Percentiles rank a stretch among this genome's conserved stretches.
phyloP scores from a whole-genome alignment of 2,113 vertebrate genomes.

The Meleagris gallopavo region DNA sequence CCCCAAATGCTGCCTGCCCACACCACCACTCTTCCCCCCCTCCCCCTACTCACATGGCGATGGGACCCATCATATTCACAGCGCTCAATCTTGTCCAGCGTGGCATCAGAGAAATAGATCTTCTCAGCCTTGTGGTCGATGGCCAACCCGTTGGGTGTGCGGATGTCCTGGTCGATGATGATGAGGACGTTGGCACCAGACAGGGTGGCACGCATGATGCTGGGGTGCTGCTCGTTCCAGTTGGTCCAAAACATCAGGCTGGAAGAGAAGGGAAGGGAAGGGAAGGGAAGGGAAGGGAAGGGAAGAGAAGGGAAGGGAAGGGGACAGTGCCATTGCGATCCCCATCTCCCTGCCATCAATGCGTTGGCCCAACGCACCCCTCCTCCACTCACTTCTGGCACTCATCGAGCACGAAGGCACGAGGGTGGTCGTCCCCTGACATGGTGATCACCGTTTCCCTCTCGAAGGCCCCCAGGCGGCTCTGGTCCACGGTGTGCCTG shows the following conservation, averaged over 20 bases:
- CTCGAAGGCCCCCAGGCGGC: constrained; percentile 87
- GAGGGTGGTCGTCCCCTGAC: constrained; percentile 95
- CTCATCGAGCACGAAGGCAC: constrained; percentile 95
- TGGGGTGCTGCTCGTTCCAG: constrained; percentile 96
- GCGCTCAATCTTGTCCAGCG: constrained; percentile 95
- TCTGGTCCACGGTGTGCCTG: constrained; percentile 94
- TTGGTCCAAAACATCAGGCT: constrained; percentile 99
- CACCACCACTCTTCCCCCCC: fast-evolving
- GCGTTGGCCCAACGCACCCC: not conserved
- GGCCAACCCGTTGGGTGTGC: constrained; percentile 94
- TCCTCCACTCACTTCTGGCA: constrained; percentile 90
- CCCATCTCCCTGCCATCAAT: fast-evolving
- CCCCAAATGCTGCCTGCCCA: not conserved
- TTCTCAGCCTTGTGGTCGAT: constrained; percentile 96
- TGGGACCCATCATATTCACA: constrained; percentile 94
- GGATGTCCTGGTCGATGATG: constrained; percentile 93
- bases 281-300: too few species aligned
- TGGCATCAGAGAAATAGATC: constrained; percentile 96
- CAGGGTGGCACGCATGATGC: constrained; percentile 96
- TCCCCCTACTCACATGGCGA: constrained; percentile 86
- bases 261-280: not conserved
- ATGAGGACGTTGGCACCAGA: constrained; percentile 91
- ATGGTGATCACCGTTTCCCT: constrained; percentile 96
- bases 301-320: too few species aligned
- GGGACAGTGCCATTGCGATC: too few species aligned